These are phyloP conservation scores for Camelus dromedarius DNA, from an alignment of 2,113 vertebrate species.

Conservation along the genomic window DNA sequence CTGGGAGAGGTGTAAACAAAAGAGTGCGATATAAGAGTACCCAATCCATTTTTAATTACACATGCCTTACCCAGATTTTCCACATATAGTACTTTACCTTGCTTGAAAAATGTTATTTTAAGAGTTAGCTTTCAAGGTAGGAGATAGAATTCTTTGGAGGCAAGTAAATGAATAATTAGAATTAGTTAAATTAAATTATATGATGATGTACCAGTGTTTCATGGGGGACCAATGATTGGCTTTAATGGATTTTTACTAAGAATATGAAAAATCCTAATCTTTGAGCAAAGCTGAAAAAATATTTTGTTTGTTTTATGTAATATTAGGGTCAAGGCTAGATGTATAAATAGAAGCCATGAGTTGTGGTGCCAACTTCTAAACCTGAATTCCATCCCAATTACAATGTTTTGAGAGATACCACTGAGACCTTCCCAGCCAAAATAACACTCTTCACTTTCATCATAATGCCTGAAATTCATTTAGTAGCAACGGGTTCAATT, in stretches of 20 bases:
- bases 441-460: background rate
- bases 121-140: background rate
- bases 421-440: background rate
- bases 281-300: conserved; percentile 25
- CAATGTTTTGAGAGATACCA: background rate
- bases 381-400: background rate
- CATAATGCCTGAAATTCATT: background rate
- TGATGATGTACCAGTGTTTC: background rate
- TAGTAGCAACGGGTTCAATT: background rate
- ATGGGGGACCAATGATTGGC: background rate
- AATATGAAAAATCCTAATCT: background rate
- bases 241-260: conserved; percentile 22
- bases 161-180: conserved; percentile 45
- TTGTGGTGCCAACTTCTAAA: background rate
- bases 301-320: conserved; percentile 33
- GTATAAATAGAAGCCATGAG: background rate
- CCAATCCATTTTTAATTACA: conserved; percentile 55
- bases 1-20: conserved; percentile 71
- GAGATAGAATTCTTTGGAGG: background rate
- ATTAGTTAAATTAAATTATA: background rate
- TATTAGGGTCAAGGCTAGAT: background rate
- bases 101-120: background rate
- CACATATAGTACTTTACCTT: conserved; percentile 8
- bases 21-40: conserved; percentile 50
- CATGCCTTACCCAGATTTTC: conserved; percentile 13